A percentile compares a stretch with the other conserved stretches of the same genome.
Conservation (phyloP, 2,888 invertebrate genomes). For the Crioceris asparagi region DNA sequence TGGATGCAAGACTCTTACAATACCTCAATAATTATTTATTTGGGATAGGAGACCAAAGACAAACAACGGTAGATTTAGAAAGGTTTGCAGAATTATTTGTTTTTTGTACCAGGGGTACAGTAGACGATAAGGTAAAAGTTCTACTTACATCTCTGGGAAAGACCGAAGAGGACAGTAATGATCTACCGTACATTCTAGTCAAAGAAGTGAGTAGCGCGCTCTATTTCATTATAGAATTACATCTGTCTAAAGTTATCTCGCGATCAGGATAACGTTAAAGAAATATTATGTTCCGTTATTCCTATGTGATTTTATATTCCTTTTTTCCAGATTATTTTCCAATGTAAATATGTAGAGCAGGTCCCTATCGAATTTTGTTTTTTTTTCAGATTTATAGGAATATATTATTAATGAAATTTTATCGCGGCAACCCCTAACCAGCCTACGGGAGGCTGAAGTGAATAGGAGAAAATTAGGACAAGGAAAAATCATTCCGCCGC, state of each 20-base stretch:
- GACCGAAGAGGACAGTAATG: constrained; percentile 41
- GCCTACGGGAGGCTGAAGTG: too few species aligned
- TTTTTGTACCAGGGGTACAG: constrained; percentile 55
- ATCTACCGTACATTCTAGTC: constrained; percentile 49
- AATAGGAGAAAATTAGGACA: too few species aligned
- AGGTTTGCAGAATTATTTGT: constrained; percentile 60
- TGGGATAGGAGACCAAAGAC: constrained; percentile 44
- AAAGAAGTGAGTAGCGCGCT: constrained; percentile 43
- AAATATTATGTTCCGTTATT: constrained; percentile 10
- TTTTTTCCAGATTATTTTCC: too few species aligned
- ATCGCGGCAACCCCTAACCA: too few species aligned
- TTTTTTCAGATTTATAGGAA: too few species aligned
- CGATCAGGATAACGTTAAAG: background rate
- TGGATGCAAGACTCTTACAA: constrained; percentile 55
- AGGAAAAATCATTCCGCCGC: too few species aligned
- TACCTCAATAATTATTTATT: constrained; percentile 59
- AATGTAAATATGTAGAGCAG: too few species aligned
- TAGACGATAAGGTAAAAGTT: constrained; percentile 51
- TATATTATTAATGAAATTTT: too few species aligned
- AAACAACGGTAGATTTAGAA: constrained; percentile 47
- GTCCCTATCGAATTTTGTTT: too few species aligned
- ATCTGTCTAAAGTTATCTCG: background rate
- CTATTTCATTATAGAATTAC: too few species aligned
- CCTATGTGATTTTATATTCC: too few species aligned
- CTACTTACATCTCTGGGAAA: constrained; percentile 48